Base-by-base conservation (phyloP, 1,140 invertebrate species). In the Vollenhovia emeryi region DNA sequence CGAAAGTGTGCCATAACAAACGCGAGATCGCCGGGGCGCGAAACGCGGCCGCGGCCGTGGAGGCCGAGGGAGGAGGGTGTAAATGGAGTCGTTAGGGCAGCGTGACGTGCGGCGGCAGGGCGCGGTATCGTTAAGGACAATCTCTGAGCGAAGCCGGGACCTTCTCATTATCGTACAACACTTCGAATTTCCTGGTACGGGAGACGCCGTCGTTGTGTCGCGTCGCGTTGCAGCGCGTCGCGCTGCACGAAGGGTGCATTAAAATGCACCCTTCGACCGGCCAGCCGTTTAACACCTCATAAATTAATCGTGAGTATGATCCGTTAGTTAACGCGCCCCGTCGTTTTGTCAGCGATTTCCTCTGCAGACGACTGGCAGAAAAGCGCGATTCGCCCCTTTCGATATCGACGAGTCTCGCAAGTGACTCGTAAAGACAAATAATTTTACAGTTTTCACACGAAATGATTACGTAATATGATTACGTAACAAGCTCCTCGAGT, bases 301-400 rank as follows among this genome's bases (percentile, higher is more conserved):
- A 91, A 91, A 91, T 91, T 89, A 91, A 91, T 91, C 88, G 89
- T 24, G 24, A 50, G 78, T 86, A 88, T 82, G 83, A 76, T 55
- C 68, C 69, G 87, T 40, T 52, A 27, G 33, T 87, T 88, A 91
- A 88, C 59, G 50, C 40, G 50, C 18, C 6, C 3, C n/a, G 57
- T n/a, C 88, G 55, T 73, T 86, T 89, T 87, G 85, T 84, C 64
- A 55, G 21, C 33, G 27, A 59, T 18, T 73, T 55, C 45, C 27
- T 33, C 11, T 27, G 52, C 40, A 24, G 21, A 45, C 48, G 33
- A 57, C 21, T 21, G 24, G 9, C 43, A 13, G 21, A 24, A 7
- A n/a, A 52, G 9, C 4, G 15, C 21, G 27, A 45, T 4, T 73
- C 43, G 15, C n/a, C 30, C 5, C 59, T 36, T 8, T 66, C 48